Base-by-base conservation (phyloP, 53 echinoderm and acorn worm species). In the Astropecten irregularis region DNA sequence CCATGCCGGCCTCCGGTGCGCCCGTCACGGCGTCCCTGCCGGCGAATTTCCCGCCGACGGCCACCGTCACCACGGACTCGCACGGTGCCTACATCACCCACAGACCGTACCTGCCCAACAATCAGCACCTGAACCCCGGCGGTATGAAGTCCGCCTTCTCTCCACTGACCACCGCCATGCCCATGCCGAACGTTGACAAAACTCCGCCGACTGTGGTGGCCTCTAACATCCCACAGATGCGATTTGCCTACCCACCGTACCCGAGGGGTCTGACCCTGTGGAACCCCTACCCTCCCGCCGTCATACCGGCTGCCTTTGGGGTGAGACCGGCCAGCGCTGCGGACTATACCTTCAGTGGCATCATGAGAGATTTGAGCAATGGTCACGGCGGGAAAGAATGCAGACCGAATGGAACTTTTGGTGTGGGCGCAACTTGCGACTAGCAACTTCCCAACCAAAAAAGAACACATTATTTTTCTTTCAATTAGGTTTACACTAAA, bases 61-160 rank as follows among this genome's bases (percentile, higher is more conserved):
- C 84, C 39, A 82, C 79, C 31, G 62, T 71, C 63, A 89, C 89
- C 54, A 85, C 88, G 10, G 88, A 92, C 49, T 55, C 88, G 32
- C 84, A 90, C 55, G 88, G 85, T n/a, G 72, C 90, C 1, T 93
- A 83, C 42, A 91, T 96, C 33, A 92, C 94, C 13, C 97, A 97
- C 66, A 87, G 94, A 57, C 97, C 97, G 21, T 97, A 97, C 48
- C 56, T 97, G 4, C 89, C 94, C 0, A 89, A 85, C 22, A 88
- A 83, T 26, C 90, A 94, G 14, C 87, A 86, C 49, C 81, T 90
- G 13, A 89, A 79, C 54, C 60, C 90, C 0, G 58, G 92, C 28
- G 97, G 94, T 50, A 89, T 97, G 66, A 97, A 94, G 49, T 97
- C 97, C 0, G 97, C 97, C n/a, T 97, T 97, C 85, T 97, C 97